A percentile compares a stretch with the other conserved stretches of the same genome.
Evolutionary conservation across 1,140 invertebrate genomes (phyloP).

Genomic region (Caenorhabditis tropicalis): DNA sequence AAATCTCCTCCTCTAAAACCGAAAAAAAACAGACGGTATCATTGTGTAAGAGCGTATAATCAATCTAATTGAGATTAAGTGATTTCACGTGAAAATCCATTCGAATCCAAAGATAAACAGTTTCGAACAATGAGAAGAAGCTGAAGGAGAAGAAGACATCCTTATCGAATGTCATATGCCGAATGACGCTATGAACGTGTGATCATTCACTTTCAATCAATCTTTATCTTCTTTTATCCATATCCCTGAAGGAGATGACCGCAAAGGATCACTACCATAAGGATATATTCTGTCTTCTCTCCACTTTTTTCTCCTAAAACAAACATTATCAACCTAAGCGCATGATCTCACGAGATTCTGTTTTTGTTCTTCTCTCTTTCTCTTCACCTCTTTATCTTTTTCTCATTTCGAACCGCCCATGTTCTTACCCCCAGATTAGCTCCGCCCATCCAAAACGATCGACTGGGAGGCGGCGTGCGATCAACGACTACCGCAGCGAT

Average conservation of each 20-base stretch:
- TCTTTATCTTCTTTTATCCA: not conserved
- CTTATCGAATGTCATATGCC: conserved; percentile 9
- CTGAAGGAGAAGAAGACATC: not conserved
- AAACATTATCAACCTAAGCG: conserved; percentile 41
- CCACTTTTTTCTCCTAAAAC: conserved; percentile 20
- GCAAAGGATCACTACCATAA: not conserved
- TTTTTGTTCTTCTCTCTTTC: conserved; percentile 34
- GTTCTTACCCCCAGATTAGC: conserved; percentile 41
- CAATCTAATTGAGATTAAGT: not conserved
- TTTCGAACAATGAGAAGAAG: not conserved
- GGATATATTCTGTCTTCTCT: not conserved
- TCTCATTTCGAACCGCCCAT: conserved; percentile 29
- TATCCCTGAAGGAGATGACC: not conserved
- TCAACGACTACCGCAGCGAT: conserved; percentile 32
- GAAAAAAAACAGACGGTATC: too few species aligned
- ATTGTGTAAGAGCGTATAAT: too few species aligned
- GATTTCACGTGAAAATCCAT: conserved; percentile 30
- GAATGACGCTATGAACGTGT: conserved; percentile 17
- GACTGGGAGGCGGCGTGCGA: conserved; percentile 35
- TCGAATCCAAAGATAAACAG: not conserved
- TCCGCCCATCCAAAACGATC: not conserved
- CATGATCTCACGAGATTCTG: conserved; percentile 37
- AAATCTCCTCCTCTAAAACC: too few species aligned
- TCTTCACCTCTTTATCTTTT: not conserved
- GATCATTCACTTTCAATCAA: conserved; percentile 28